Evolutionary conservation across 2,888 invertebrate species (phyloP).

Genomic region (Polia nebulosa): DNA sequence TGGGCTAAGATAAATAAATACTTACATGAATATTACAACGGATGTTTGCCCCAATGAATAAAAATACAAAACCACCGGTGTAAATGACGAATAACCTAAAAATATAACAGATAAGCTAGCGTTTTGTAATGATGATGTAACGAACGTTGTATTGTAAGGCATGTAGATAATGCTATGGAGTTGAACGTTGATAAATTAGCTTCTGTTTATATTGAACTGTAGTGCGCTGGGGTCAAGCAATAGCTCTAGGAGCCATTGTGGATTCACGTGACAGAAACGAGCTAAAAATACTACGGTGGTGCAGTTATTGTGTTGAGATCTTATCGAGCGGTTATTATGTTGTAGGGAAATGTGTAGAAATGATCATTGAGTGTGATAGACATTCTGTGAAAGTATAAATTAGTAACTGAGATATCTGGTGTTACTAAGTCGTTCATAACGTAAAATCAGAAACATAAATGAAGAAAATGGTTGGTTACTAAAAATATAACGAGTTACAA

Average conservation of each 20-base stretch:
- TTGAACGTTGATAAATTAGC: slow-evolving; percentile 40
- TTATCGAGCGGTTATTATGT: slow-evolving; percentile 37
- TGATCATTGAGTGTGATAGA: slow-evolving; percentile 13
- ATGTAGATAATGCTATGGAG: slow-evolving; percentile 38
- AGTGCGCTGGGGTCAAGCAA: slow-evolving; percentile 39
- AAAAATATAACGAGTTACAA: not conserved
- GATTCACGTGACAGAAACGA: slow-evolving; percentile 45
- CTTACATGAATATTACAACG: slow-evolving; percentile 68
- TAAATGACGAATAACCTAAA: slow-evolving; percentile 44
- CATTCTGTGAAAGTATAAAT: not conserved
- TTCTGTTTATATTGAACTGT: slow-evolving; percentile 50
- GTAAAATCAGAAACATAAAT: not conserved
- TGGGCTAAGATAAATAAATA: slow-evolving; percentile 63
- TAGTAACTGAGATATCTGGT: not conserved
- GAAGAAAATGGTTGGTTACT: not conserved
- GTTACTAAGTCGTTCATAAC: not conserved
- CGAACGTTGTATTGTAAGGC: slow-evolving; percentile 29
- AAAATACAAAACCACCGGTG: slow-evolving; percentile 56
- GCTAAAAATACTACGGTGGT: slow-evolving; percentile 40
- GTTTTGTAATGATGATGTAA: slow-evolving; percentile 59
- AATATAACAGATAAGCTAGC: slow-evolving; percentile 48
- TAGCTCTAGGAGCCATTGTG: slow-evolving; percentile 47
- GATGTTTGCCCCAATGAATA: slow-evolving; percentile 65
- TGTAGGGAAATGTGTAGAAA: slow-evolving; percentile 11
- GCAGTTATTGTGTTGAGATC: slow-evolving; percentile 35